phyloP scores from a whole-genome alignment of 1,140 invertebrate species.

The Camponotus floridanus region DNA sequence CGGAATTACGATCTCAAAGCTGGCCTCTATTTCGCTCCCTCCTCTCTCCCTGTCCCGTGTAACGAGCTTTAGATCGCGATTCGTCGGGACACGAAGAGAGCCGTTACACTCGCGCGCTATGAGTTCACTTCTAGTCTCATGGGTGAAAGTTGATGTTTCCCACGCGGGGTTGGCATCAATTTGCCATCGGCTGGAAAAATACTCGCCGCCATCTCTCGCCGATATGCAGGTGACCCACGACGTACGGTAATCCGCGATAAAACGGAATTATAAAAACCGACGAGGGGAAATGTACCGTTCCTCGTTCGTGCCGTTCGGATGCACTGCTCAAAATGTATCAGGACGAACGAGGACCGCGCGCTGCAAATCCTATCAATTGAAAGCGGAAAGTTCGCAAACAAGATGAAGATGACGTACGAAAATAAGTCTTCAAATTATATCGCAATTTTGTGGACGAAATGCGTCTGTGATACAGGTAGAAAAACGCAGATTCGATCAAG shows the following conservation, averaged over 20 bases:
- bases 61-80: slow-evolving; percentile 52
- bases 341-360: not conserved
- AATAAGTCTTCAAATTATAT: not conserved
- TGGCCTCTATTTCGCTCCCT: not conserved
- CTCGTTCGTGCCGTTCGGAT: not conserved
- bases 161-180: slow-evolving; percentile 67
- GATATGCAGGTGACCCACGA: slow-evolving; percentile 54
- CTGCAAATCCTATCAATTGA: not conserved
- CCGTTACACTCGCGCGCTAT: slow-evolving; percentile 67
- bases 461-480: not conserved
- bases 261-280: slow-evolving; percentile 28
- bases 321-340: slow-evolving; percentile 25
- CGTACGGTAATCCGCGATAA: slow-evolving; percentile 51
- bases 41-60: slow-evolving; percentile 35
- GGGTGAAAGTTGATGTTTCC: slow-evolving; percentile 74
- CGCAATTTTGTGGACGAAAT: not conserved
- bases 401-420: not conserved
- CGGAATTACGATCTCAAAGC: slow-evolving; percentile 31
- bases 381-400: not conserved
- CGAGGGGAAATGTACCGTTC: slow-evolving; percentile 51
- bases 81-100: slow-evolving; percentile 69
- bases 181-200: slow-evolving; percentile 59
- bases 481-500: too few species aligned
- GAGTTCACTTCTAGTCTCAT: slow-evolving; percentile 70
- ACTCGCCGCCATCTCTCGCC: slow-evolving; percentile 45